Evolutionary conservation across 2,888 invertebrate genomes (phyloP).

Genomic region (Trachelus tabidus): DNA sequence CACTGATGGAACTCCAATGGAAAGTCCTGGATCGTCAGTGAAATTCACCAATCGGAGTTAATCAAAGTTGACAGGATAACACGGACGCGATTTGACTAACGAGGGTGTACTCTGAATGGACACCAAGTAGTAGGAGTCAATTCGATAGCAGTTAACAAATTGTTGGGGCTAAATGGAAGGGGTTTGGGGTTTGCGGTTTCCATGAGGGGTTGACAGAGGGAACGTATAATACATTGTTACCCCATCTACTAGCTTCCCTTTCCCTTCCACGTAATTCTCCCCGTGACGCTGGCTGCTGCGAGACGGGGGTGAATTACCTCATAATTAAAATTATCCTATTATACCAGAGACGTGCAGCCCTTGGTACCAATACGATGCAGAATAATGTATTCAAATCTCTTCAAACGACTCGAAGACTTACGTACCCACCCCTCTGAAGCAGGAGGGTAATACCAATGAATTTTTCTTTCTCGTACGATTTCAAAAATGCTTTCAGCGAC

Average conservation of each 20-base stretch:
- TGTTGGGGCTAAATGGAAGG: conserved; percentile 54
- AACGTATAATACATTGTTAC: conserved; percentile 63
- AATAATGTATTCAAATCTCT: background rate
- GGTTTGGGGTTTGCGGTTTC: conserved; percentile 54
- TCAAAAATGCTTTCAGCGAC: background rate
- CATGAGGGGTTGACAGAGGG: conserved; percentile 46
- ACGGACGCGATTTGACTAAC: conserved; percentile 31
- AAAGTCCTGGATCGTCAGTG: background rate
- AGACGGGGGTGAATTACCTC: conserved; percentile 41
- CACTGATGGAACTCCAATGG: background rate
- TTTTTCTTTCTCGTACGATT: background rate
- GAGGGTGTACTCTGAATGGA: conserved; percentile 38
- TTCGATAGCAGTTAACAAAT: conserved; percentile 61
- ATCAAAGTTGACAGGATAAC: conserved; percentile 16
- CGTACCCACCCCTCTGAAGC: background rate
- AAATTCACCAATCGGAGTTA: conserved; percentile 21
- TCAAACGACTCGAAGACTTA: background rate
- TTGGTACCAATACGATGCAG: background rate
- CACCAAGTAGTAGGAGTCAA: conserved; percentile 22
- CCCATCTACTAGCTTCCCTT: conserved; percentile 46
- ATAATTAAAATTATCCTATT: conserved; percentile 57
- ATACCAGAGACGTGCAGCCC: conserved; percentile 6
- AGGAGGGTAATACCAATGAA: background rate
- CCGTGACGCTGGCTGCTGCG: conserved; percentile 19
- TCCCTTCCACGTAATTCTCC: conserved; percentile 35